Evolutionary conservation across 2,888 invertebrate genomes (phyloP), one percentile per base, ranked within the genome.

Genomic region (Glyphotaelius pellucidus): DNA sequence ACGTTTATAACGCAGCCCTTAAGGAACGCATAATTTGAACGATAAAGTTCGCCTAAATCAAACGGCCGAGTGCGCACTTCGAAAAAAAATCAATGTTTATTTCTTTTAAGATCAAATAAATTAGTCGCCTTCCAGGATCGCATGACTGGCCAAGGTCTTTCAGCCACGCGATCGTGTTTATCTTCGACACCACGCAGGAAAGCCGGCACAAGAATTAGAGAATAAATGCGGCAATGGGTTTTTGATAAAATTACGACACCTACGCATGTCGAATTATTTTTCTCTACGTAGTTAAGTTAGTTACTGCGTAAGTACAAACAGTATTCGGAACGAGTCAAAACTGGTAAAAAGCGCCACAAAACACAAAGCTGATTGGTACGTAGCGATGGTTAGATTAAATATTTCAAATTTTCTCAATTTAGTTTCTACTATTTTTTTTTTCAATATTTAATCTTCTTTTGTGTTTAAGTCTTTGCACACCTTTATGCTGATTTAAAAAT

Each of bases 81-180:
- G 67, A 67, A 67, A 7, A 67, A 15, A 14, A 47, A 47, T 9
- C 47, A 47, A 52, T 52, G 52, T 19, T 52, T 52, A 52, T 19
- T 31, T 80, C 30, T 7, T 30, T 80, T 80, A 31, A 80, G 81
- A 81, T 81, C 81, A 81, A 81, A 81, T 81, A 81, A 81, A 81
- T 81, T 81, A 81, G 32, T 81, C 32, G 32, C 14, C 81, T 81
- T 14, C 32, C 3, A 14, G 32, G 15, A 31, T 31, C 19, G 30
- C 81, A 31, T 14, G 31, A 32, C 32, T 32, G 81, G 32, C 81
- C 14, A 31, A 32, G 32, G 81, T 31, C 30, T 81, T 81, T 19
- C 32, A 32, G 32, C 32, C 81, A 81, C 31, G 67, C 52, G 35
- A 89, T 67, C 67, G 25, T 38, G 35, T 80, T 89, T 52, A 52